Evolutionary conservation across 53 echinoderm and acorn worm species (phyloP).

Genomic region (Luidia sarsii): DNA sequence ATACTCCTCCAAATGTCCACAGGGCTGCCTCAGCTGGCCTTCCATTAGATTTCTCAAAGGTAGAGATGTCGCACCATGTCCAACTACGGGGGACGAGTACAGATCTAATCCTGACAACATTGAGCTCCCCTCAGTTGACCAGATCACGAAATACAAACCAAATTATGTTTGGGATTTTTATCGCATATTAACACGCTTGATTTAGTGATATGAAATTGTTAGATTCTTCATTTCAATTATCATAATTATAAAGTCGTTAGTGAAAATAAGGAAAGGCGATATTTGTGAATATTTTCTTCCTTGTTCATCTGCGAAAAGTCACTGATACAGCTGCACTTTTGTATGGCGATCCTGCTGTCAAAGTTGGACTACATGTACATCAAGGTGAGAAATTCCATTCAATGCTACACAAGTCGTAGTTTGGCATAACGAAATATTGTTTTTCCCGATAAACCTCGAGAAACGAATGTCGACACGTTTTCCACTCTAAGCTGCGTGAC

Average conservation of each 20-base stretch:
- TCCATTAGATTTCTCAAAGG: slow-evolving; percentile 21
- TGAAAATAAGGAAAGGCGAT: neutral
- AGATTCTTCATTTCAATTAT: neutral
- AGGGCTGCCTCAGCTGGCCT: no score
- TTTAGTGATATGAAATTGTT: neutral
- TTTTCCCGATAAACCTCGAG: no score
- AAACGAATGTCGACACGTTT: no score
- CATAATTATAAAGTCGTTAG: neutral
- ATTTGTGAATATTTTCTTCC: neutral
- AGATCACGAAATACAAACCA: neutral
- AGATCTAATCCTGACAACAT: slow-evolving; percentile 28
- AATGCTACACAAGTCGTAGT: no score
- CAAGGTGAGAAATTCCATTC: no score
- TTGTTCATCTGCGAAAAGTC: no score
- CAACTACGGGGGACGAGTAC: neutral
- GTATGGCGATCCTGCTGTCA: no score
- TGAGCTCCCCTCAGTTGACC: neutral
- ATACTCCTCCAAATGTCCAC: neutral
- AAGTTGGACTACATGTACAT: no score
- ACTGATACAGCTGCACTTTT: no score
- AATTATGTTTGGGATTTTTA: neutral
- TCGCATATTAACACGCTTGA: neutral
- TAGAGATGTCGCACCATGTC: slow-evolving; percentile 17
- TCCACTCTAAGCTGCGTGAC: no score
- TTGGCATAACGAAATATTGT: no score